Conservation (phyloP, 2,888 invertebrate species). For the Hartigia nigra region DNA sequence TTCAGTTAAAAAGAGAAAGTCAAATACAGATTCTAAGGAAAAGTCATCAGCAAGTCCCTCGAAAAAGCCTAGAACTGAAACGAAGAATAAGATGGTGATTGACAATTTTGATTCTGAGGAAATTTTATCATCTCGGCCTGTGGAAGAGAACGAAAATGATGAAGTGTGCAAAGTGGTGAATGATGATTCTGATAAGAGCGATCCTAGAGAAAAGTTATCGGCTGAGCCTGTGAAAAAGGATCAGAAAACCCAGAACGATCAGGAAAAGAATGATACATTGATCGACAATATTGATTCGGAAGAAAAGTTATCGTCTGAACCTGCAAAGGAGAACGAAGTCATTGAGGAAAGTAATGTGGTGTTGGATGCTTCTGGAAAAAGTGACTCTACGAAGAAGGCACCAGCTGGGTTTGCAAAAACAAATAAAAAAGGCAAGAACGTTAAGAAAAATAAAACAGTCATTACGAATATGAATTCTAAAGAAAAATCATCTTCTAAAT, state of each 20-base stretch:
- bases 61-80: not conserved
- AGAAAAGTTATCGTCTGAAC: not conserved
- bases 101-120: not conserved
- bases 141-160: conserved; percentile 7
- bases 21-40: not conserved
- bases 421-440: not conserved
- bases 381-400: not conserved
- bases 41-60: not conserved
- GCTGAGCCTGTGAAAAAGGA: not conserved
- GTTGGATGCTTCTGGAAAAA: not conserved
- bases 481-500: not conserved
- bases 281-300: not conserved
- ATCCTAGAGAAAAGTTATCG: not conserved
- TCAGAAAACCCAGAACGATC: not conserved
- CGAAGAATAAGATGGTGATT: not conserved
- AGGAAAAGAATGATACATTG: not conserved
- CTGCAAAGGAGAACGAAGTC: not conserved
- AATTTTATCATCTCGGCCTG: not conserved
- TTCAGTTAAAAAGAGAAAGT: not conserved
- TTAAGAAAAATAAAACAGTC: not conserved
- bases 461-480: not conserved
- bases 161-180: not conserved
- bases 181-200: not conserved
- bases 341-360: not conserved
- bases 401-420: not conserved